Conservation (phyloP, 2,113 vertebrate genomes). For the Phyllostomus hastatus region DNA sequence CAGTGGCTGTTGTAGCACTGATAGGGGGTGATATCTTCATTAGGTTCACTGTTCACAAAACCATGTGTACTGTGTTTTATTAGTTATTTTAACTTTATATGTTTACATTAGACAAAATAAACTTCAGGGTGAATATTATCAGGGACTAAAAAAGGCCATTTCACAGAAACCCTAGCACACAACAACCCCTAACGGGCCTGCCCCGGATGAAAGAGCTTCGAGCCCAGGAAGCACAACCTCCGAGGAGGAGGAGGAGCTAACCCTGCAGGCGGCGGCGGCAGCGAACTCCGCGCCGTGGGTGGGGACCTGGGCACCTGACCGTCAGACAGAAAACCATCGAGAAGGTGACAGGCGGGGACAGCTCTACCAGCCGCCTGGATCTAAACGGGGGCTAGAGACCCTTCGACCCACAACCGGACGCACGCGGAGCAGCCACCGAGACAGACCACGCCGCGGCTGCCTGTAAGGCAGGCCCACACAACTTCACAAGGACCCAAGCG, state of each 20-base stretch:
- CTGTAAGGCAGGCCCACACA: background rate
- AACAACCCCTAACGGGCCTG: background rate
- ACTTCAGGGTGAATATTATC: background rate
- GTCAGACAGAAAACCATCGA: background rate
- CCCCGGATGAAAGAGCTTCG: background rate
- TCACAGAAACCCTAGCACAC: background rate
- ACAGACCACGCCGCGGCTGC: background rate
- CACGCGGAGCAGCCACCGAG: background rate
- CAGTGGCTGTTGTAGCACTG: background rate
- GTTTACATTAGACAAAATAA: background rate
- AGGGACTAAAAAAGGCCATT: background rate
- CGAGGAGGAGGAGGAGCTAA: background rate
- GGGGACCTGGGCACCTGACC: background rate
- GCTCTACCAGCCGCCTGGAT: background rate
- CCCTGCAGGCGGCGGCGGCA: too few species aligned
- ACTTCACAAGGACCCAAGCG: background rate
- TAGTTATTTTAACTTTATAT: background rate
- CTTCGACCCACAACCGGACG: background rate
- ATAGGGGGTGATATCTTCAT: background rate
- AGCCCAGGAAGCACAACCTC: background rate
- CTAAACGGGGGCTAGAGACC: background rate
- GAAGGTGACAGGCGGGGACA: background rate
- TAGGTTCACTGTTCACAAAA: background rate
- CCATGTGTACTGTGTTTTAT: background rate
- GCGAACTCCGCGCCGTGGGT: too few species aligned